Percentiles rank a stretch among this genome's conserved stretches.
These are phyloP conservation scores for Lophochroa leadbeateri DNA, from an alignment of 2,113 vertebrate genomes.

Conservation along the genomic window DNA sequence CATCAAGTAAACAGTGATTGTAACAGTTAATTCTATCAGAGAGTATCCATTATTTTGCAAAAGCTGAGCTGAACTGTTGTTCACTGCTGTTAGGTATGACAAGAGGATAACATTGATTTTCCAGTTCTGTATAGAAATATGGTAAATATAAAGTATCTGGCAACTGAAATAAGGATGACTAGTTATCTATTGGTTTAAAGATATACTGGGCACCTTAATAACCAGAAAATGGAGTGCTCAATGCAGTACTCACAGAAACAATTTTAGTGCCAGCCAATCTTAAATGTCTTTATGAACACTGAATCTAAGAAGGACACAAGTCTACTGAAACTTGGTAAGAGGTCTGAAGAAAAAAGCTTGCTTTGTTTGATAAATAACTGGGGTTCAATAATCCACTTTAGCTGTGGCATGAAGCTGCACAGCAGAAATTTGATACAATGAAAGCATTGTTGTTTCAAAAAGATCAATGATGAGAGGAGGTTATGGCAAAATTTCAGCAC, in stretches of 20 bases:
- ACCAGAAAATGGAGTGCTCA: neutral
- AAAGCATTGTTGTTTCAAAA: neutral
- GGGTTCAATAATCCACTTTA: neutral
- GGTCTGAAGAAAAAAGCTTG: neutral
- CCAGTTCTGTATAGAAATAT: neutral
- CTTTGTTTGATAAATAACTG: neutral
- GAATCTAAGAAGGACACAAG: neutral
- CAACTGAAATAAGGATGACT: neutral
- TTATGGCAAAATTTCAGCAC: slow-evolving; percentile 10
- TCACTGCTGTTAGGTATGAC: neutral
- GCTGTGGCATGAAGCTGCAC: neutral
- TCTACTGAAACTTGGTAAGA: neutral
- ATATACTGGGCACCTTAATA: neutral
- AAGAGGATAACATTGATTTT: neutral
- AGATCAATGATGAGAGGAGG: neutral
- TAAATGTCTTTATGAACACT: neutral
- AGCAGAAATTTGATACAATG: neutral
- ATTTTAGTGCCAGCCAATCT: neutral
- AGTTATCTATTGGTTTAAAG: neutral
- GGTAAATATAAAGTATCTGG: neutral
- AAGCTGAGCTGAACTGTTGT: neutral
- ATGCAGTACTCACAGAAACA: neutral
- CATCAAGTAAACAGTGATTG: neutral
- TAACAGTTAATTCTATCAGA: neutral
- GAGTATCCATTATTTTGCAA: neutral